Evolutionary conservation across 2,113 vertebrate species (phyloP), one percentile per base, ranked within the genome.

Genomic region (Prionailurus viverrinus): DNA sequence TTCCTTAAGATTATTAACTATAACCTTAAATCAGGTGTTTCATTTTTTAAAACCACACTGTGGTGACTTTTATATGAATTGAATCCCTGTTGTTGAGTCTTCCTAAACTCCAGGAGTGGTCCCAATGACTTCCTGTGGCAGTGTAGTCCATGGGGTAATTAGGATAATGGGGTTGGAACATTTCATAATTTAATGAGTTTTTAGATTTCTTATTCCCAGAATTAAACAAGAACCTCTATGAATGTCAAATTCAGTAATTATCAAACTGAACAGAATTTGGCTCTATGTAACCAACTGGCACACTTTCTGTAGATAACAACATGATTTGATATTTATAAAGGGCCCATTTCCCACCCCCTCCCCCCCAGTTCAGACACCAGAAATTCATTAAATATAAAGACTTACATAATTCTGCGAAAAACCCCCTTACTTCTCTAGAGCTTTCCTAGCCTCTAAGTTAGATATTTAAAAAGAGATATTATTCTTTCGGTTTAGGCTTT

Each of bases 231-330:
- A 96, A 87, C 78, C 41, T 97, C 69, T 92, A 61, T 94, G 94
- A 97, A 97, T 96, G 97, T 94, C 97, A 97, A 92, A 96, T 97
- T 96, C 90, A 94, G 83, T 97, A 97, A 98, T 96, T 97, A 97
- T 95, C 94, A 84, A 94, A 91, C 76, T 78, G 96, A 97, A 97
- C 89, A 97, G 96, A 97, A 89, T 97, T 98, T 97, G 97, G 96
- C 92, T 98, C 65, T 97, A 53, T 97, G 97, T 97, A 97, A 97
- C 83, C 94, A 96, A 96, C 79, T 97, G 94, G 92, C 51, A 93
- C 12, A 90, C 33, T 86, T 81, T 96, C 63, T 45, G 36, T 41
- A 97, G 94, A 92, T 88, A 96, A 94, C 94, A 97, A 93, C 87
- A 95, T 76, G 69, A 82, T 94, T 96, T 97, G 94, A 92, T 97